Percentiles rank a stretch among this genome's conserved stretches.
These are phyloP conservation scores for Sceliomorpha sp. DNA, from an alignment of 2,888 invertebrate species.

Conservation along the genomic window DNA sequence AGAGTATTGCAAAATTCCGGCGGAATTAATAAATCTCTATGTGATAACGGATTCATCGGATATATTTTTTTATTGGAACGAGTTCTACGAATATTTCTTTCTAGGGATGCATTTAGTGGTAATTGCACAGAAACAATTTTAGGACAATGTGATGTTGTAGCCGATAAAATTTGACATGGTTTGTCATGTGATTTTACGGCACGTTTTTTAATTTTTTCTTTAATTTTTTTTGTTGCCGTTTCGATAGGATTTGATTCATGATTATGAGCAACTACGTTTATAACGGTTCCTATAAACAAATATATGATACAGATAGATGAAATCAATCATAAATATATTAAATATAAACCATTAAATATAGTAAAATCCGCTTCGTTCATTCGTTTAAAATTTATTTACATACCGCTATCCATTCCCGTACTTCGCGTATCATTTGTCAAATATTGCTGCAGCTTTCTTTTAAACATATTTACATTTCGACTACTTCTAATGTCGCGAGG, in stretches of 20 bases:
- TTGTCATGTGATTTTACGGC: slow-evolving; percentile 1
- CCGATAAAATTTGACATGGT: slow-evolving; percentile 3
- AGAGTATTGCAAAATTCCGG: slow-evolving; percentile 2
- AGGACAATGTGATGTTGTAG: not conserved
- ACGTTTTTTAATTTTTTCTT: slow-evolving; percentile 3
- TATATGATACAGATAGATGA: not conserved
- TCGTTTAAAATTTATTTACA: too few species aligned
- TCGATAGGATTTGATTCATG: not conserved
- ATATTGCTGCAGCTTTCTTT: too few species aligned
- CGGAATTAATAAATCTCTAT: not conserved
- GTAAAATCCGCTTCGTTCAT: too few species aligned
- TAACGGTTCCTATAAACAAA: slow-evolving; percentile 1
- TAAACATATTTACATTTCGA: too few species aligned
- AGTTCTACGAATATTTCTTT: not conserved
- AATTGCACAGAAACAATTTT: not conserved
- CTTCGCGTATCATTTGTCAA: too few species aligned
- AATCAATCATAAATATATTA: too few species aligned
- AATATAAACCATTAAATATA: too few species aligned
- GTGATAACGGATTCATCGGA: not conserved
- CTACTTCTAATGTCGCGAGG: too few species aligned
- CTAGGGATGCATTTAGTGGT: slow-evolving; percentile 1
- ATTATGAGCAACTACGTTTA: not conserved
- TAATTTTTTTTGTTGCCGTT: slow-evolving; percentile 1
- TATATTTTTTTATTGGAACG: not conserved
- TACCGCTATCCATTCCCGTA: too few species aligned